Conservation (phyloP, 2,113 vertebrate species). For the Mustela lutreola region DNA sequence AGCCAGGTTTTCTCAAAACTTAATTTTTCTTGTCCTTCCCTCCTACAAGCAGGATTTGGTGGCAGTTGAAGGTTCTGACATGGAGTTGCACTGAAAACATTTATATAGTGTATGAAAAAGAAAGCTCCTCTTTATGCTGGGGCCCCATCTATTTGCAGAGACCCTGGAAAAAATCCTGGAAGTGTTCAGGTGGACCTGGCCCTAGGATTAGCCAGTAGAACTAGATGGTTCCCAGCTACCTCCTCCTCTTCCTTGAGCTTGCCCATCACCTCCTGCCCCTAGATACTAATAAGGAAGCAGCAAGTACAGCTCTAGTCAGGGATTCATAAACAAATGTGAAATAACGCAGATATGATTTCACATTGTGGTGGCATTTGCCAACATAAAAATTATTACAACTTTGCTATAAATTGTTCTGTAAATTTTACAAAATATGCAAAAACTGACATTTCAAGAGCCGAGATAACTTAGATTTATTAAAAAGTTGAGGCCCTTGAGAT, state of each 20-base stretch:
- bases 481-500: conserved; percentile 48
- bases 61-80: not conserved
- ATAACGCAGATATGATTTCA: not conserved
- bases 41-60: not conserved
- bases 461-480: conserved; percentile 49
- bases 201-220: not conserved
- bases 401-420: conserved; percentile 45
- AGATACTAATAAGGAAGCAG: not conserved
- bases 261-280: not conserved
- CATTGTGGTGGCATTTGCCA: conserved; percentile 26
- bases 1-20: not conserved
- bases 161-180: not conserved
- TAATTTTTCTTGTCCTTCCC: not conserved
- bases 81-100: not conserved
- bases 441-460: conserved; percentile 57
- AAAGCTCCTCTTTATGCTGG: not conserved
- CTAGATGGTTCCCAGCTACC: not conserved
- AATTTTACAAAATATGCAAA: conserved; percentile 69
- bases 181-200: not conserved
- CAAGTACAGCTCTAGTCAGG: not conserved
- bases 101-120: not conserved
- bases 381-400: conserved; percentile 55
- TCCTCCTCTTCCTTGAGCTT: not conserved
- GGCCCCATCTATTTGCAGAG: not conserved
- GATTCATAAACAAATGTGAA: conserved; percentile 7